Percentiles rank a stretch among this genome's conserved stretches.
Conservation (phyloP, 2,113 vertebrate genomes). For the Austrofundulus limnaeus region DNA sequence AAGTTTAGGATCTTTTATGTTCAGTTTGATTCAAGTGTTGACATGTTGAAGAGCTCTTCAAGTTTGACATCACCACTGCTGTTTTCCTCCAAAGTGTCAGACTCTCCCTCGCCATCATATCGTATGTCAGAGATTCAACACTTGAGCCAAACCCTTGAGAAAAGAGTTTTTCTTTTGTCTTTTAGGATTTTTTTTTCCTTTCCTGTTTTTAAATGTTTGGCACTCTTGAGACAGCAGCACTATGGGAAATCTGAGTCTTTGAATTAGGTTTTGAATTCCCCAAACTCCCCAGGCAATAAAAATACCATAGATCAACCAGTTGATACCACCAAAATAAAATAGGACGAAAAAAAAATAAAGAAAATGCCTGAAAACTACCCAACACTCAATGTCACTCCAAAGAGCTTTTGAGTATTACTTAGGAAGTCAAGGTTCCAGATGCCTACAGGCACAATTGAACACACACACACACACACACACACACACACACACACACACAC, state of each 20-base stretch:
- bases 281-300: slow-evolving; percentile 39
- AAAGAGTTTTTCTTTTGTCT: slow-evolving; percentile 24
- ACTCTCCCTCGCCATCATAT: neutral
- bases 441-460: slow-evolving; percentile 11
- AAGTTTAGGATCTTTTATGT: too few relatives aligned
- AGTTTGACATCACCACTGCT: neutral
- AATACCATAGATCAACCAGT: slow-evolving; percentile 51
- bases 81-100: neutral
- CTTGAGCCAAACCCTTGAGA: slow-evolving; percentile 12
- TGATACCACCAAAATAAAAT: slow-evolving; percentile 25
- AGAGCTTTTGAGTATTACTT: slow-evolving; percentile 21
- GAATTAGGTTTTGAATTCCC: slow-evolving; percentile 56
- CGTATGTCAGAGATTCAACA: slow-evolving; percentile 20
- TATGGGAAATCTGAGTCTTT: slow-evolving; percentile 63
- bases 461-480: too few relatives aligned
- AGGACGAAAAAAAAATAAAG: neutral
- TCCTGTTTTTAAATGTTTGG: slow-evolving; percentile 21
- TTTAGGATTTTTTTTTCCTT: slow-evolving; percentile 21
- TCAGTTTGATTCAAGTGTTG: too few relatives aligned
- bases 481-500: too few relatives aligned
- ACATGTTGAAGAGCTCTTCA: too few relatives aligned
- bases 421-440: slow-evolving; percentile 49
- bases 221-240: slow-evolving; percentile 45
- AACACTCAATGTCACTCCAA: slow-evolving; percentile 19
- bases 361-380: slow-evolving; percentile 22